Conservation (phyloP, 2,797 vertebrate species). For the Setipinna tenuifilis region DNA sequence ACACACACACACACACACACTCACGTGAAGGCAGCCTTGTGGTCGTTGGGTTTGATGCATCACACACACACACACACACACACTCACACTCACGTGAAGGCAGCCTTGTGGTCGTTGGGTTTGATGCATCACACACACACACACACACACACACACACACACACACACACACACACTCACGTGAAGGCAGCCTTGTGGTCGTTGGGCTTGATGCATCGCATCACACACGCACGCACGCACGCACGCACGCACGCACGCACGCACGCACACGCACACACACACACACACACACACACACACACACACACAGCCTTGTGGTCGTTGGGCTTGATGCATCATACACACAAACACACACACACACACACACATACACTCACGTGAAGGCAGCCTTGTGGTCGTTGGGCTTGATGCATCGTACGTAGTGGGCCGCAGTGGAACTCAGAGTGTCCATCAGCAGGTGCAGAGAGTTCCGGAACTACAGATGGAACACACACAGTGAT, state of each 20-base stretch:
- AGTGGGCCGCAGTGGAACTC: constrained; percentile 94
- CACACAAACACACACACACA: neutral
- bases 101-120: too few species aligned
- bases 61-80: constrained; percentile 47
- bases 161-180: constrained; percentile 71
- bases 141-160: neutral
- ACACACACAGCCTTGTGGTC: constrained; percentile 44
- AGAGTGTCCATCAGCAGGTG: constrained; percentile 94
- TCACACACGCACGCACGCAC: neutral
- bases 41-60: constrained; percentile 96
- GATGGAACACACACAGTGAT: neutral
- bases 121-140: neutral
- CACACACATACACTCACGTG: constrained; percentile 76
- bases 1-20: constrained; percentile 54
- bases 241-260: neutral
- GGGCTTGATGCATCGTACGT: constrained; percentile 97
- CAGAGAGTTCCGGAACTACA: constrained; percentile 94
- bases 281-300: neutral
- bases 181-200: constrained; percentile 90
- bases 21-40: constrained; percentile 91
- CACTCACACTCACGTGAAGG: too few species aligned
- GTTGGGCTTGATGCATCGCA: constrained; percentile 95
- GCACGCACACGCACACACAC: neutral
- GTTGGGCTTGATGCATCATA: neutral
- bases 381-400: constrained; percentile 93